Conservation (phyloP, 2,888 invertebrate genomes). For the Palloptera scutellata region DNA sequence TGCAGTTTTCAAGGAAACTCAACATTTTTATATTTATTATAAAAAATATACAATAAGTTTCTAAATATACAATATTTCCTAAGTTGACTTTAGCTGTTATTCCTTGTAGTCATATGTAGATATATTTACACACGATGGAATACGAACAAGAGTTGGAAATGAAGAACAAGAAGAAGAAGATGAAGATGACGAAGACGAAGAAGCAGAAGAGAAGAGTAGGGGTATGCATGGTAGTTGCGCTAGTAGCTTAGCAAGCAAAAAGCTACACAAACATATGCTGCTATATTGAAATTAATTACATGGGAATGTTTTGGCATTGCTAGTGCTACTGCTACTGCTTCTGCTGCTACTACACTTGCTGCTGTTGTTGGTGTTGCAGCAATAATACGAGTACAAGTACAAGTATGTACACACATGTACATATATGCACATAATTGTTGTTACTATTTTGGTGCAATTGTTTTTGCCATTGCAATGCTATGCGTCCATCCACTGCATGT, state of each 20-base stretch:
- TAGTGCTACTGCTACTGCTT: not conserved
- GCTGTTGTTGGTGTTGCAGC: not conserved
- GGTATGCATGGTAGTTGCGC: not conserved
- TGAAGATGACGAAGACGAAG: no score
- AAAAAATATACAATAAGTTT: no score
- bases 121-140: no score
- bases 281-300: conserved; percentile 29
- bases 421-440: not conserved
- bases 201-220: no score
- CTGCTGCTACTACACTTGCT: not conserved
- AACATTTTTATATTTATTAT: no score
- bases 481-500: conserved; percentile 28
- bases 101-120: no score
- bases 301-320: conserved; percentile 25
- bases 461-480: not conserved
- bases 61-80: no score
- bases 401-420: not conserved
- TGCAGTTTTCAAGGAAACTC: no score
- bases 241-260: not conserved
- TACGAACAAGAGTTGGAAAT: no score
- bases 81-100: no score
- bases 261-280: conserved; percentile 21
- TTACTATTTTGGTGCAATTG: not conserved
- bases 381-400: no score
- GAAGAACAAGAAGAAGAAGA: no score